Base-by-base conservation (phyloP, 2,888 invertebrate genomes). In the Branchellion lobata region DNA sequence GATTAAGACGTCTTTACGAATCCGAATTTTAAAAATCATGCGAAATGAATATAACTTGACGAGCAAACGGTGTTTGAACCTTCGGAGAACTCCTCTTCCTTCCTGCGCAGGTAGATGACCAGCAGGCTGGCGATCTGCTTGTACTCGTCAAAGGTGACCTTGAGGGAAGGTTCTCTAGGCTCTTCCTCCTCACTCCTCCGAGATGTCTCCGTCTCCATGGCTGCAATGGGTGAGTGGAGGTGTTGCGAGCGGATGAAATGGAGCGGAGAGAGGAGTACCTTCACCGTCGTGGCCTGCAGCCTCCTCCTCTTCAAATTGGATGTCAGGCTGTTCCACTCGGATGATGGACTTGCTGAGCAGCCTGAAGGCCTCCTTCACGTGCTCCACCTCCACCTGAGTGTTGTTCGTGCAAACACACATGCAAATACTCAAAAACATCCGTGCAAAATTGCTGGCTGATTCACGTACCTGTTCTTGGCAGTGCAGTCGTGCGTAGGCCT, bases 281-380 rank as follows among this genome's bases (percentile, higher is more conserved):
- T 40, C 8, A 40, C n/a, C n/a, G n/a, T n/a, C n/a, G n/a, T n/a
- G n/a, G n/a, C 18, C 47, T 14, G 31, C 69, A 3, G 78, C 81
- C 51, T 81, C 81, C 18, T 94, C 93, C 81, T 94, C 94, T 78
- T 94, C 94, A 82, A 98, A 89, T 86, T 95, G 93, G 77, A 99
- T 94, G 86, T 99, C 98, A 0, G 98, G 97, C 85, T 97, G 96
- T 85, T 98, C 98, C 27, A 99, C 96, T 57, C 97, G 91, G 83
- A 98, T 95, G 82, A 98, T 96, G 0, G 96, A 96, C 86, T 96
- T 96, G 88, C 96, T 97, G 40, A 99, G 89, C 81, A 99, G 90
- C 72, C 94, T 90, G 87, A 91, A 93, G 0, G 95, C 95, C 89
- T 97, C 97, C 85, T 92, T 92, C 0, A 98, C 98, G 86, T 99